phyloP scores from a whole-genome alignment of 1,140 invertebrate species.

The Papilio xuthus region DNA sequence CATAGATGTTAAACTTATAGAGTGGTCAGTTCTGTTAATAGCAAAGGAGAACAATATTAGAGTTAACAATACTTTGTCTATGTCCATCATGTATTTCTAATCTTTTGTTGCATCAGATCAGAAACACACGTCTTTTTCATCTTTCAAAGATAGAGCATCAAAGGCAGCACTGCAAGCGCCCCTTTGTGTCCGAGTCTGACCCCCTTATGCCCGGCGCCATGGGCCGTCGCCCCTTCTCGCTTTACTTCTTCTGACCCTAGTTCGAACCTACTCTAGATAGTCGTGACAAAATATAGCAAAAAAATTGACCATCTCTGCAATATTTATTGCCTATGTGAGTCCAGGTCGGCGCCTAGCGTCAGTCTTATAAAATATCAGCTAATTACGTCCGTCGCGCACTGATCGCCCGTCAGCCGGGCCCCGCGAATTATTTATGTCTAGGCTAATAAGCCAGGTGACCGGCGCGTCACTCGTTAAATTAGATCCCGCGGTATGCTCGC shows the following conservation, averaged over 20 bases:
- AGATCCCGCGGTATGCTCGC: conserved; percentile 34
- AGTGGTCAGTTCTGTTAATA: background rate
- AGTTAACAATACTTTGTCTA: too few species aligned
- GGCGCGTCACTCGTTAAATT: conserved; percentile 41
- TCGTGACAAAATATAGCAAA: background rate
- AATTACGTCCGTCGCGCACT: conserved; percentile 39
- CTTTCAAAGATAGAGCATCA: too few species aligned
- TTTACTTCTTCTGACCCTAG: too few species aligned
- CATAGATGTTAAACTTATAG: background rate
- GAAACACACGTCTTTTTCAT: too few species aligned
- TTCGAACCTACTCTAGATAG: too few species aligned
- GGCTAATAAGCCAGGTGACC: conserved; percentile 48
- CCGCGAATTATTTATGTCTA: conserved; percentile 40
- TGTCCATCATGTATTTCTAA: too few species aligned
- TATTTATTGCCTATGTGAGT: background rate
- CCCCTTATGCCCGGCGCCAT: too few species aligned
- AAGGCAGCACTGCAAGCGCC: too few species aligned
- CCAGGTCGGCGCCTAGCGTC: conserved; percentile 36
- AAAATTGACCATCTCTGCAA: background rate
- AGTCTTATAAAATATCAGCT: conserved; percentile 39
- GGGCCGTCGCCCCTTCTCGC: too few species aligned
- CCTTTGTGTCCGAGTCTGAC: too few species aligned
- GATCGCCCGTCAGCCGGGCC: conserved; percentile 40
- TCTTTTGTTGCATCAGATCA: too few species aligned
- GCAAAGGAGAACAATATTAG: too few species aligned